A percentile compares a stretch with the other conserved stretches of the same genome.
Evolutionary conservation across 2,888 invertebrate genomes (phyloP).

Genomic region (Chaetoderma sp.): DNA sequence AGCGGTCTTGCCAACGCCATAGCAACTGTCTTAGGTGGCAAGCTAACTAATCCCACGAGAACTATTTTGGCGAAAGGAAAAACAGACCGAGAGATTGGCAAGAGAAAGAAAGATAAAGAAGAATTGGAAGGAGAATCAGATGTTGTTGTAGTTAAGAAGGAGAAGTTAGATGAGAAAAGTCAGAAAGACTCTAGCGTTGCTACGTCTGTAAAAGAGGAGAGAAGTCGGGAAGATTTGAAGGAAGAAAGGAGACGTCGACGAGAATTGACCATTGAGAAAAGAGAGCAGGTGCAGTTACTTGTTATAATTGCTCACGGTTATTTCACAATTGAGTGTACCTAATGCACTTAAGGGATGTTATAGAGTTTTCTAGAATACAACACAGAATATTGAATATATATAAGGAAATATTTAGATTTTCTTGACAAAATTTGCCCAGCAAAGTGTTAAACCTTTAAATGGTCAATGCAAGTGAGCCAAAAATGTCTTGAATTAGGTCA

Average conservation of each 20-base stretch:
- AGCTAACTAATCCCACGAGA: no score
- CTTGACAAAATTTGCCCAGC: no score
- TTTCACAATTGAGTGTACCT: no score
- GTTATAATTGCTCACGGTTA: background rate
- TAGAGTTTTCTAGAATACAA: background rate
- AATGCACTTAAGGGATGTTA: no score
- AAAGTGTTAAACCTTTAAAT: no score
- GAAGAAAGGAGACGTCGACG: background rate
- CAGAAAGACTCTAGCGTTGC: background rate
- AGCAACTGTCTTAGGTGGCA: no score
- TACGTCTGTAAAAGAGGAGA: background rate
- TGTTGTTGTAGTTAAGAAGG: no score
- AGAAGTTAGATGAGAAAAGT: background rate
- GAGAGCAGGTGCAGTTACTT: background rate
- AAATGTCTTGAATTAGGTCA: no score
- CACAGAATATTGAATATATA: background rate
- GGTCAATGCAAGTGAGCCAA: no score
- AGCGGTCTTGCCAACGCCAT: no score
- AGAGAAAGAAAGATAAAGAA: slow-evolving; percentile 30
- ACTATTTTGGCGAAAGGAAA: slow-evolving; percentile 49
- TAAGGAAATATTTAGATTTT: no score
- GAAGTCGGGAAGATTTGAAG: background rate
- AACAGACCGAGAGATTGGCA: slow-evolving; percentile 45
- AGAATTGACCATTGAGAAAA: background rate
- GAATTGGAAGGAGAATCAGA: slow-evolving; percentile 15